Conservation (phyloP, 2,888 invertebrate genomes). For the Tiphia femorata region DNA sequence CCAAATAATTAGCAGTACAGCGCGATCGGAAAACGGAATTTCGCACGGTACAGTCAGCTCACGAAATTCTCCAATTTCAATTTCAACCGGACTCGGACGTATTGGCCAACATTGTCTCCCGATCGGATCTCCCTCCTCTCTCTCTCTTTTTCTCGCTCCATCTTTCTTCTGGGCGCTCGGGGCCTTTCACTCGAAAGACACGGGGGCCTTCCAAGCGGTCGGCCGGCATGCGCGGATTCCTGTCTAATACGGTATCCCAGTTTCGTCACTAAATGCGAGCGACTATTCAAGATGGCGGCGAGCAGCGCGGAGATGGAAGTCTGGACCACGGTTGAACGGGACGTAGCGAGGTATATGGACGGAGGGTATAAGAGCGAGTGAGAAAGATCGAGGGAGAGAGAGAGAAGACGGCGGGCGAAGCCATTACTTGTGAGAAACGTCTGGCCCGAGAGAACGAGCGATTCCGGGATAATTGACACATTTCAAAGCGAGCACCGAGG, state of each 20-base stretch:
- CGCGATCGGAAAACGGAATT: neutral
- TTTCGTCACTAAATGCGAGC: conserved; percentile 38
- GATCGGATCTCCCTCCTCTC: conserved; percentile 14
- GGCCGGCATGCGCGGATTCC: conserved; percentile 36
- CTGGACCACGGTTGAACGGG: neutral
- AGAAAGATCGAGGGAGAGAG: neutral
- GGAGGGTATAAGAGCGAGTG: neutral
- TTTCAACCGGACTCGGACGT: conserved; percentile 19
- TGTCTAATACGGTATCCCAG: conserved; percentile 45
- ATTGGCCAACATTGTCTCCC: conserved; percentile 27
- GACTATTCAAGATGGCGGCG: conserved; percentile 20
- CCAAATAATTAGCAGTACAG: too few species aligned
- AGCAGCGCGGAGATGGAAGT: conserved; percentile 18
- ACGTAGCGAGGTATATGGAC: neutral
- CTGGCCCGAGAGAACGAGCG: conserved; percentile 19
- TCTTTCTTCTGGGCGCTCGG: neutral
- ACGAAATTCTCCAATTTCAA: conserved; percentile 41
- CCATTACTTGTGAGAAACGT: conserved; percentile 25
- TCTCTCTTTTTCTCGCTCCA: conserved; percentile 1
- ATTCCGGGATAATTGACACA: conserved; percentile 34
- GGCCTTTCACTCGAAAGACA: conserved; percentile 45
- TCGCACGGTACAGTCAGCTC: conserved; percentile 1
- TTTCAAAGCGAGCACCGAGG: conserved; percentile 19
- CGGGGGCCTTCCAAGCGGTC: too few species aligned
- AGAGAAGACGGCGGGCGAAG: conserved; percentile 10